phyloP scores from a whole-genome alignment of 2,113 vertebrate genomes.

The Hippocampus guttulatus region DNA sequence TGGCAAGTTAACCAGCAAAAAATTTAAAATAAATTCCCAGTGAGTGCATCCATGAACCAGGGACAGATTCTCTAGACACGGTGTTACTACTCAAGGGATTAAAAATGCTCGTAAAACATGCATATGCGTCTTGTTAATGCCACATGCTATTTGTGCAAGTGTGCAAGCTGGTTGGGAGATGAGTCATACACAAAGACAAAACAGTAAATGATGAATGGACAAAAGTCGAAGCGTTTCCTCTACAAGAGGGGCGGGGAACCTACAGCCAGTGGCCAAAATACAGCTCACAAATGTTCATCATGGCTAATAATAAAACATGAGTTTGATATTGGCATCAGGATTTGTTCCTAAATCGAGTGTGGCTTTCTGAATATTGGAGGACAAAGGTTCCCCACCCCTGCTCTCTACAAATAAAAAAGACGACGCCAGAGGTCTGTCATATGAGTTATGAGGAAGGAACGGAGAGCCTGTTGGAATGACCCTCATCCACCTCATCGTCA shows the following conservation, averaged over 20 bases:
- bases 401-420: conserved; percentile 16
- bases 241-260: background rate
- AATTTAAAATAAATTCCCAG: conserved; percentile 7
- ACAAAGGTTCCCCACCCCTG: background rate
- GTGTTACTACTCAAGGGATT: background rate
- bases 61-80: background rate
- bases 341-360: background rate
- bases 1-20: conserved; percentile 42
- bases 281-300: background rate
- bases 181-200: conserved; percentile 28
- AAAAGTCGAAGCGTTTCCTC: conserved; percentile 14
- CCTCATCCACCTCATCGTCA: conserved; percentile 10
- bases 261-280: background rate
- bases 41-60: background rate
- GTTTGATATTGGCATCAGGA: background rate
- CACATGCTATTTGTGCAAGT: conserved; percentile 44
- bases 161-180: conserved; percentile 28
- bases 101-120: background rate
- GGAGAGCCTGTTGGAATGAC: conserved; percentile 27
- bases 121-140: conserved; percentile 14
- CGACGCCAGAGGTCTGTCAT: background rate
- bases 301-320: background rate
- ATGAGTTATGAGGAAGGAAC: conserved; percentile 18
- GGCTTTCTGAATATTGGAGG: background rate
- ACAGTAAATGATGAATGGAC: conserved; percentile 19